A percentile compares a stretch with the other conserved stretches of the same genome.
Conservation (phyloP, 53 echinoderm and acorn worm genomes). For the Patiria pectinifera region DNA sequence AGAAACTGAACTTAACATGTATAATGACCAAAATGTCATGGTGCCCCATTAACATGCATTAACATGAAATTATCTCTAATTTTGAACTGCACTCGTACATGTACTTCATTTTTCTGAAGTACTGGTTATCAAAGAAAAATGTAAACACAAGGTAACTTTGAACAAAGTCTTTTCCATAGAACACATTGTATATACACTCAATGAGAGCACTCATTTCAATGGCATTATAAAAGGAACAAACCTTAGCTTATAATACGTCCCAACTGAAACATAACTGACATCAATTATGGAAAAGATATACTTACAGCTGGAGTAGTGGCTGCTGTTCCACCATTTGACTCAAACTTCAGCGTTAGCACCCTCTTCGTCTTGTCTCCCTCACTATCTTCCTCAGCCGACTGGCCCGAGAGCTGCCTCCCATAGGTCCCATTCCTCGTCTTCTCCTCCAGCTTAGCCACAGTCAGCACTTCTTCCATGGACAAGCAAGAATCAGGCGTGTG, state of each 20-base stretch:
- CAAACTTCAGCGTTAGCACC: not conserved
- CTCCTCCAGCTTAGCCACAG: constrained; percentile 87
- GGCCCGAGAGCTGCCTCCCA: constrained; percentile 39
- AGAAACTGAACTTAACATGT: no score
- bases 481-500: constrained; percentile 63
- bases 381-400: constrained; percentile 31
- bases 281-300: not conserved
- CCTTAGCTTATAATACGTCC: not conserved
- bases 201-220: no score
- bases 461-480: constrained; percentile 84
- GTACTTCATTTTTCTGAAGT: no score
- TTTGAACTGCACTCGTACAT: no score
- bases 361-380: constrained; percentile 19
- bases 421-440: constrained; percentile 59
- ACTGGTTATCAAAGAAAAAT: no score
- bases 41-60: no score
- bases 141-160: no score
- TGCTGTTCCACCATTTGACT: not conserved
- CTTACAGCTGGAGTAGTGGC: not conserved
- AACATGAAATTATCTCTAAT: no score
- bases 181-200: no score
- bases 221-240: no score
- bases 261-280: not conserved
- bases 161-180: no score
- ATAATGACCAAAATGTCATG: no score